Percentiles rank a stretch among this genome's conserved stretches.
These are phyloP conservation scores for Forficula auricularia DNA, from an alignment of 1,140 invertebrate species.

Conservation along the genomic window DNA sequence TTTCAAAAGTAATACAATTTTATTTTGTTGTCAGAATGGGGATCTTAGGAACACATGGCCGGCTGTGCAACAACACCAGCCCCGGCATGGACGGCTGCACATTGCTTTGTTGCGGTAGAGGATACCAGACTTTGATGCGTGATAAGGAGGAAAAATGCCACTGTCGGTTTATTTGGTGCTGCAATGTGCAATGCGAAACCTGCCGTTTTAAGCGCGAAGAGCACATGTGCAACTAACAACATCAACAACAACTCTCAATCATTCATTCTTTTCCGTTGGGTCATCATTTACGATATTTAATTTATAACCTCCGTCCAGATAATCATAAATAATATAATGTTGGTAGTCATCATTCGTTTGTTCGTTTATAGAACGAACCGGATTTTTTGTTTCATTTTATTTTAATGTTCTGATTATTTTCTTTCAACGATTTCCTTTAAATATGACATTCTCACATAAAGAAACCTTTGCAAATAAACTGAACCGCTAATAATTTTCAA, in stretches of 20 bases:
- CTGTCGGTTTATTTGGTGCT: conserved; percentile 88
- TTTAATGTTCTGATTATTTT: too few relatives aligned
- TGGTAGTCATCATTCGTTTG: too few relatives aligned
- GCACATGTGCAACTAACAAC: conserved; percentile 63
- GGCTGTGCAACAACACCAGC: conserved; percentile 66
- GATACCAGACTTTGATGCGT: conserved; percentile 71
- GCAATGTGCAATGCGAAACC: conserved; percentile 68
- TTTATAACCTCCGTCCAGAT: too few relatives aligned
- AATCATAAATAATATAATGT: too few relatives aligned
- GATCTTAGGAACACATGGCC: conserved; percentile 64
- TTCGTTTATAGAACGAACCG: too few relatives aligned
- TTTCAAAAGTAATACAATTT: not conserved
- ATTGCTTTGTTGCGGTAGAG: conserved; percentile 76
- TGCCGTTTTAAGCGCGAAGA: conserved; percentile 64
- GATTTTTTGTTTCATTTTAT: too few relatives aligned
- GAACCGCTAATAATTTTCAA: too few relatives aligned
- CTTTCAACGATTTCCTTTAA: too few relatives aligned
- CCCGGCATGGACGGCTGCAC: conserved; percentile 63
- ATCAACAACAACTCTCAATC: not conserved
- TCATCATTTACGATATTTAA: too few relatives aligned
- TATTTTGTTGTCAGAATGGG: conserved; percentile 40
- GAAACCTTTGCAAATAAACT: too few relatives aligned
- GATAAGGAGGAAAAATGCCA: conserved; percentile 80
- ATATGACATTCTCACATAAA: too few relatives aligned
- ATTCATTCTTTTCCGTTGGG: too few relatives aligned